Conservation (phyloP, 2,888 invertebrate genomes). For the Tiphia femorata region DNA sequence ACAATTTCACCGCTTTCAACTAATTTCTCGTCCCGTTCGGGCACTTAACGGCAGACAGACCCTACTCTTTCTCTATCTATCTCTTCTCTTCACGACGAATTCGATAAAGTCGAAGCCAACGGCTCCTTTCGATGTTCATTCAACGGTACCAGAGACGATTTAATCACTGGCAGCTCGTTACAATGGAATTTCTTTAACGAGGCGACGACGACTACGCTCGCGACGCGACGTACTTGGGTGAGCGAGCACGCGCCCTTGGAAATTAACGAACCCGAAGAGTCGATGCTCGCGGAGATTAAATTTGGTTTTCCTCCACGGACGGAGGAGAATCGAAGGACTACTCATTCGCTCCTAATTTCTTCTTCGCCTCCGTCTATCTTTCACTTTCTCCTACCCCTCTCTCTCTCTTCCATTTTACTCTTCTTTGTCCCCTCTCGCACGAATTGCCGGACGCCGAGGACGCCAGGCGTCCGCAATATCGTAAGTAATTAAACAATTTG, state of each 20-base stretch:
- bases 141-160: too few relatives aligned
- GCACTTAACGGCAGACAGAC: not conserved
- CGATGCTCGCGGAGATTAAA: constrained; percentile 37
- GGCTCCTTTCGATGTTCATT: too few relatives aligned
- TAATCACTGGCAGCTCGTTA: constrained; percentile 42
- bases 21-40: not conserved
- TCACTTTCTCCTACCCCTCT: constrained; percentile 4
- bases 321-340: not conserved
- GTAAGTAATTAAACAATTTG: constrained; percentile 68
- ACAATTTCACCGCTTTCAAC: not conserved
- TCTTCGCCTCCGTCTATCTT: not conserved
- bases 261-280: constrained; percentile 31
- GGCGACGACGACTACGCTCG: too few relatives aligned
- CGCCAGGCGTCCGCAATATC: constrained; percentile 38
- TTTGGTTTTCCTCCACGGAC: constrained; percentile 25
- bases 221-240: too few relatives aligned
- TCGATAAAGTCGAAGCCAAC: too few relatives aligned
- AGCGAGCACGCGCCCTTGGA: constrained; percentile 20
- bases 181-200: constrained; percentile 49
- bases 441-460: constrained; percentile 29
- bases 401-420: constrained; percentile 3
- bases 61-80: constrained; percentile 17
- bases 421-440: constrained; percentile 6
- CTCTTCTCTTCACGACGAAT: not conserved
- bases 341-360: not conserved